A percentile compares a stretch with the other conserved stretches of the same genome.
Conservation (phyloP, 2,113 vertebrate species). For the Pelvicachromis taeniatus region DNA sequence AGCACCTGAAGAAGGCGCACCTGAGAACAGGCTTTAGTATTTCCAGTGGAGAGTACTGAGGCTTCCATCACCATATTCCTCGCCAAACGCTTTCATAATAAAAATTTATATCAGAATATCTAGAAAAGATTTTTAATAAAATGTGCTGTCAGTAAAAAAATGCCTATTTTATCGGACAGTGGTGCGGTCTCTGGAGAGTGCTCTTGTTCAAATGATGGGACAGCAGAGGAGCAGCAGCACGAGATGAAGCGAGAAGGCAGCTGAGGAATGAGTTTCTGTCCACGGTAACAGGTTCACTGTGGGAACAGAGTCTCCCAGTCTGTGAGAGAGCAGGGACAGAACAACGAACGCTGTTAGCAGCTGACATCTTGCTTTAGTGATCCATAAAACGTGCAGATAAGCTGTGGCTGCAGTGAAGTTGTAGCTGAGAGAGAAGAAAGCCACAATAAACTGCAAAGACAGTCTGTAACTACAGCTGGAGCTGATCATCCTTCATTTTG, state of each 20-base stretch:
- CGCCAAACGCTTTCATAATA: not conserved
- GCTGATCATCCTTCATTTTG: not conserved
- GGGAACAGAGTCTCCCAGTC: not conserved
- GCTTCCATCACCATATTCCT: not conserved
- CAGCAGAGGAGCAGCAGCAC: not conserved
- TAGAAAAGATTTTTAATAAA: not conserved
- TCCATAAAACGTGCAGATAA: not conserved
- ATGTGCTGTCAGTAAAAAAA: not conserved
- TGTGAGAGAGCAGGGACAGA: not conserved
- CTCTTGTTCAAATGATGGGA: not conserved
- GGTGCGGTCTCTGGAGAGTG: not conserved
- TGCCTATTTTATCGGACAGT: rapidly evolving
- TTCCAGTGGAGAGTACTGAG: not conserved
- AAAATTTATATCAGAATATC: not conserved
- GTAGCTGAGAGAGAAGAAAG: rapidly evolving
- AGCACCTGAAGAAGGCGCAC: not conserved
- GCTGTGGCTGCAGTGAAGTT: not conserved
- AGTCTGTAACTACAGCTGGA: not conserved
- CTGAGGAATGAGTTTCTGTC: rapidly evolving
- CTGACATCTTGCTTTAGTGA: not conserved
- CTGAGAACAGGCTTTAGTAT: not conserved
- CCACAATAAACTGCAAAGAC: not conserved
- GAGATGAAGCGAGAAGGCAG: rapidly evolving
- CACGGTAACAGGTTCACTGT: not conserved
- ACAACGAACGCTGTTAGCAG: rapidly evolving